Percentiles rank a stretch among this genome's conserved stretches.
These are phyloP conservation scores for Geopemphigus sp. DNA, from an alignment of 1,140 invertebrate genomes.

Conservation along the genomic window DNA sequence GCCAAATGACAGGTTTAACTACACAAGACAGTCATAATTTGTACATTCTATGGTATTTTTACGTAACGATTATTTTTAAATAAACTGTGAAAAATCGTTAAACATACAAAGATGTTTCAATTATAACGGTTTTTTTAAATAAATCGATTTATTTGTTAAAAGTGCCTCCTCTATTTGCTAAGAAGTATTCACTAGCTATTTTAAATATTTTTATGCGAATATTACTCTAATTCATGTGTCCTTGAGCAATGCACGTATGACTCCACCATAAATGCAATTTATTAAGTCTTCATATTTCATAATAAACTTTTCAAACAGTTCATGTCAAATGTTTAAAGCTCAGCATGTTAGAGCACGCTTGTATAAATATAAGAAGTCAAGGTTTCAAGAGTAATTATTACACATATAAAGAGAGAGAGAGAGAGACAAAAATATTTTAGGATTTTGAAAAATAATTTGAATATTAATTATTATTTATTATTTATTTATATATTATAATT, in stretches of 20 bases:
- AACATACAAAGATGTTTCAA: not conserved
- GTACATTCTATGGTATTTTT: not conserved
- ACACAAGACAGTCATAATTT: no score
- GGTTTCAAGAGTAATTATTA: not conserved
- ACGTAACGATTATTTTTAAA: not conserved
- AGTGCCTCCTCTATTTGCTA: no score
- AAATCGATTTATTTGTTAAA: no score
- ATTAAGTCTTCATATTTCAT: slow-evolving; percentile 34
- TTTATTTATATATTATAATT: no score
- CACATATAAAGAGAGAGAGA: no score
- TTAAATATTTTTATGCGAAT: slow-evolving; percentile 3
- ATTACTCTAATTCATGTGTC: slow-evolving; percentile 19
- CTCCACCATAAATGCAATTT: slow-evolving; percentile 8
- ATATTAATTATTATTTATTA: no score
- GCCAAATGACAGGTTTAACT: no score
- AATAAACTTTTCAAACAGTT: slow-evolving; percentile 18
- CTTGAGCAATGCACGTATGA: slow-evolving; percentile 28
- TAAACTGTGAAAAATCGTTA: not conserved
- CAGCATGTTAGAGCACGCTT: not conserved
- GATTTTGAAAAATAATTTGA: no score
- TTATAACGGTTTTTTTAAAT: no score
- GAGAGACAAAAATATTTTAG: no score
- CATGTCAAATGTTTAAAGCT: slow-evolving; percentile 15
- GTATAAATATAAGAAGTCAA: not conserved
- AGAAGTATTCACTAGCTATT: not conserved